These are phyloP conservation scores for Rhynchotus rufescens DNA, from an alignment of 2,797 vertebrate genomes.

Conservation along the genomic window DNA sequence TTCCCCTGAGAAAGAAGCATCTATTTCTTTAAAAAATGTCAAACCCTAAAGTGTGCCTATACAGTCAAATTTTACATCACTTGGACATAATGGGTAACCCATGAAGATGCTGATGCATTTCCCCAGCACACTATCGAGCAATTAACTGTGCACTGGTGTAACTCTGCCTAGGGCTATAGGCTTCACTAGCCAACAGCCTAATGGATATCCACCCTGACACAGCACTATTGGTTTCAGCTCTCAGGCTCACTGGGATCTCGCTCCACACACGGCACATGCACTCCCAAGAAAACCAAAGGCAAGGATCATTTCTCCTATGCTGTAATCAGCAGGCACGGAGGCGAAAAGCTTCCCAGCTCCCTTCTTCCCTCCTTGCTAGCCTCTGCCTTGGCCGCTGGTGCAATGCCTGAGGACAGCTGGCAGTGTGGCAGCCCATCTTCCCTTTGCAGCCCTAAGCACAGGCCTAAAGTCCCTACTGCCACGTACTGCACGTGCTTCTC, in stretches of 20 bases:
- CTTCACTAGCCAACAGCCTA: background rate
- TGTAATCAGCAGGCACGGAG: background rate
- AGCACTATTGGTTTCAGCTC: background rate
- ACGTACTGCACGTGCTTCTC: background rate
- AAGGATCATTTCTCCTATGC: background rate
- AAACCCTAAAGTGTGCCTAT: background rate
- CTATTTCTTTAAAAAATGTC: background rate
- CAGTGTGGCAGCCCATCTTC: background rate
- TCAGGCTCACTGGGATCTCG: background rate
- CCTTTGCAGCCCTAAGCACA: background rate
- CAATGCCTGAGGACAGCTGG: background rate
- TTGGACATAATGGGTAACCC: background rate
- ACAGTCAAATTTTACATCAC: background rate
- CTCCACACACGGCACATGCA: rapidly evolving
- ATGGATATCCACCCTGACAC: background rate
- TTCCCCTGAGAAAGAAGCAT: background rate
- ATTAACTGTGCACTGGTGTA: background rate
- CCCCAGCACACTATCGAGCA: background rate
- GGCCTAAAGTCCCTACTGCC: background rate
- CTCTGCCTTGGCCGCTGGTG: background rate
- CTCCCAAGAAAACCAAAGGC: background rate
- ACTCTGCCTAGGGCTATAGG: background rate
- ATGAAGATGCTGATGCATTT: background rate
- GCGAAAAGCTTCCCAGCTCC: background rate
- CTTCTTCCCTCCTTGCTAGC: background rate